Percentiles rank a stretch among this genome's conserved stretches.
phyloP scores from a whole-genome alignment of 2,113 vertebrate species.

The Henicopernis longicauda region DNA sequence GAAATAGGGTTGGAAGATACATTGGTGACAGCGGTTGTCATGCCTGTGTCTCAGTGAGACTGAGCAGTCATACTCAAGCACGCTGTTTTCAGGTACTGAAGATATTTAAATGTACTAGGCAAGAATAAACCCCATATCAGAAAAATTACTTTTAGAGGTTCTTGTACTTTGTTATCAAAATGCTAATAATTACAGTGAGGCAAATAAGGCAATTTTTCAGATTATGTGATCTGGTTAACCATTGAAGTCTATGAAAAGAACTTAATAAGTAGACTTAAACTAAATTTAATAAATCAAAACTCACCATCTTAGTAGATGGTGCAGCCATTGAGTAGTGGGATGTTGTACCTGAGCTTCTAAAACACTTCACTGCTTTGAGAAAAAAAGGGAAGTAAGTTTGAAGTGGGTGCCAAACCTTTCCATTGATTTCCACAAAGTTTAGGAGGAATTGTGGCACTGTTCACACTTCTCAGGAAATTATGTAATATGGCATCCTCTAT shows the following conservation, averaged over 20 bases:
- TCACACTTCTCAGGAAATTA: not conserved
- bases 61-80: not conserved
- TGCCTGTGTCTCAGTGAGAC: not conserved
- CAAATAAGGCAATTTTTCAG: not conserved
- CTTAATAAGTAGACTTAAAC: not conserved
- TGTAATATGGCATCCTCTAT: not conserved
- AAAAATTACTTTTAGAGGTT: not conserved
- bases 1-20: not conserved
- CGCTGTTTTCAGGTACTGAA: not conserved
- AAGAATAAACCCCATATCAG: not conserved
- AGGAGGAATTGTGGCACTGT: not conserved
- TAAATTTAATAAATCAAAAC: not conserved
- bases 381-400: not conserved
- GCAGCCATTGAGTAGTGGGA: not conserved
- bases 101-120: not conserved
- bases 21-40: accelerated
- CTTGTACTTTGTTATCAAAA: not conserved
- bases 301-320: not conserved
- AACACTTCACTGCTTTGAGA: not conserved
- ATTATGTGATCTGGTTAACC: not conserved
- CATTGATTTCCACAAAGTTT: not conserved
- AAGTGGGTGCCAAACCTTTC: not conserved
- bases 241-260: not conserved
- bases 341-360: not conserved
- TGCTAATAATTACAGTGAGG: not conserved